Evolutionary conservation across 92 coral and sea anemone genomes (phyloP), one percentile per base, ranked within the genome.

Genomic region (Montipora capitata): DNA sequence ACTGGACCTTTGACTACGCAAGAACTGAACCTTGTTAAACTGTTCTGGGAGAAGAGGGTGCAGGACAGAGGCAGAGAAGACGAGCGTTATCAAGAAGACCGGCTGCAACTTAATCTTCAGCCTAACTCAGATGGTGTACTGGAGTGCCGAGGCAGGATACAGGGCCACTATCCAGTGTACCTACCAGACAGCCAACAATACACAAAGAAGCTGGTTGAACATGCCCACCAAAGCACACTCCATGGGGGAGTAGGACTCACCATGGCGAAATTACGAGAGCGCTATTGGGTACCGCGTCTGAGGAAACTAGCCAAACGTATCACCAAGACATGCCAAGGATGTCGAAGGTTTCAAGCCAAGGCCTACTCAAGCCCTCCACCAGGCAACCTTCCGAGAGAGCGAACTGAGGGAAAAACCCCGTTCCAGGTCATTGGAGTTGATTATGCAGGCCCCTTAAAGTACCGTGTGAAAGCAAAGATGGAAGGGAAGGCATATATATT

Each of bases 241-340:
- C 80, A 75, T 56, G 80, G 80, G 76, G 85, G 85, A 68, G 85
- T 81, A 17, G 77, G 85, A n/a, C 10, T 65, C 38, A 81, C 85
- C 11, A 81, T 81, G 85, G 77, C 0, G 13, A 81, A 81, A 65
- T 14, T 81, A 20, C 74, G 61, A n/a, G 65, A 68, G 59, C 62
- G 64, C 54, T 67, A 40, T 54, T 81, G 85, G 85, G 45, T 81
- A 17, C 85, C 77, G 13, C 38, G 85, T 17, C 64, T 81, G 77
- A 64, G 85, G 62, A 67, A 48, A 48, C 75, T 81, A 49, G 85
- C 68, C 4, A 18, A 62, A 45, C 43, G 56, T 9, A 40, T 79
- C 40, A 35, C 41, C 45, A 63, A 45, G 54, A 35, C 45, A 9
- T 79, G 75, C 72, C 72, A 56, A 0, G 71, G 48, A 56, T 79